These are phyloP conservation scores for Lynx canadensis DNA, from an alignment of 2,113 vertebrate species.

Conservation along the genomic window DNA sequence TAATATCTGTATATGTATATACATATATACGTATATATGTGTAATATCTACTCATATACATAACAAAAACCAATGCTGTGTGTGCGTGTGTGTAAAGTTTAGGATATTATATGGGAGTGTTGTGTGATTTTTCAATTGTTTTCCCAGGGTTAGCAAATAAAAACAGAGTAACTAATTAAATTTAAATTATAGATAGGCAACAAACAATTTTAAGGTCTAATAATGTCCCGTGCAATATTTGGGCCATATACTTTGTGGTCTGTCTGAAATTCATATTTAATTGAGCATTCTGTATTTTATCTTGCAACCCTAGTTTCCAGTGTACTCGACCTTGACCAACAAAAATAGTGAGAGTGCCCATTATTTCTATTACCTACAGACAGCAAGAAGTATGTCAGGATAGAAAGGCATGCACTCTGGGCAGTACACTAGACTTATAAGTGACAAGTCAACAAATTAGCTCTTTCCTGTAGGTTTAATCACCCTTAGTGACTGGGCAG, in stretches of 20 bases:
- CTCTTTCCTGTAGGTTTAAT: constrained; percentile 78
- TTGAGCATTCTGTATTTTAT: not conserved
- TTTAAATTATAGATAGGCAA: not conserved
- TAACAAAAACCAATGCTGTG: not conserved
- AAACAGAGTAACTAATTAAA: not conserved
- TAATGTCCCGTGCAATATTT: not conserved
- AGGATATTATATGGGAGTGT: not conserved
- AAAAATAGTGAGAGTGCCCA: not conserved
- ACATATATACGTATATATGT: not conserved
- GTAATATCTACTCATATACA: not conserved
- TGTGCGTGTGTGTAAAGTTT: not conserved
- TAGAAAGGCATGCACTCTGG: not conserved
- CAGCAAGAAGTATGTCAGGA: not conserved
- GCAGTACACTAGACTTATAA: not conserved
- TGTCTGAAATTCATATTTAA: not conserved
- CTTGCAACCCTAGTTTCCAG: not conserved
- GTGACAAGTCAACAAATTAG: not conserved
- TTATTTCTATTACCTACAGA: not conserved
- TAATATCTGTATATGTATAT: not conserved
- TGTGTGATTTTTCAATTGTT: not conserved
- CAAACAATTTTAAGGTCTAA: not conserved
- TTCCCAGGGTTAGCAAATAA: not conserved
- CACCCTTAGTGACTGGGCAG: constrained; percentile 90
- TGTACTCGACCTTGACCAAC: not conserved
- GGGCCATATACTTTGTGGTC: not conserved